phyloP scores from a whole-genome alignment of 2,888 invertebrate genomes.

The Agrochola litura region DNA sequence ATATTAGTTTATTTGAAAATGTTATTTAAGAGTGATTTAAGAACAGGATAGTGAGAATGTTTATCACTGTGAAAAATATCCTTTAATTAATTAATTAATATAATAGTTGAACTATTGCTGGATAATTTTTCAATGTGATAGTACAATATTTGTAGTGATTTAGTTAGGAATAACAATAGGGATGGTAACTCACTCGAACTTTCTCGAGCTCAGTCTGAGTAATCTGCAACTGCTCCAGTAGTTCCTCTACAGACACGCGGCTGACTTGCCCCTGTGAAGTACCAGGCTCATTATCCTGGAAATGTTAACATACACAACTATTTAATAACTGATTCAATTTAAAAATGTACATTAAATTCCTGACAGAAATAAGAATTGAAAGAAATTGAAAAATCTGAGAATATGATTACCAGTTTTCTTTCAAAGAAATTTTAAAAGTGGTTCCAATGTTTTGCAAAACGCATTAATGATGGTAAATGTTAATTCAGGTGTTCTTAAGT shows the following conservation, averaged over 20 bases:
- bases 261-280: conserved; percentile 90
- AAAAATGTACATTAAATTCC: not conserved
- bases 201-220: conserved; percentile 97
- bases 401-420: not conserved
- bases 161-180: conserved; percentile 11
- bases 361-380: not conserved
- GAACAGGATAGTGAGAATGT: conserved; percentile 56
- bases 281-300: conserved; percentile 84
- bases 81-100: not conserved
- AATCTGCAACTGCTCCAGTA: conserved; percentile 95
- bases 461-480: conserved; percentile 3
- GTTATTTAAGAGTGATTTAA: conserved; percentile 55
- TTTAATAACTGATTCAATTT: not conserved
- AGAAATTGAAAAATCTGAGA: not conserved
- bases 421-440: not conserved
- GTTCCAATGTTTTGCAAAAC: not conserved
- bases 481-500: conserved; percentile 22
- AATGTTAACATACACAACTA: conserved; percentile 38
- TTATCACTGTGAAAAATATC: conserved; percentile 44
- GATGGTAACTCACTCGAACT: conserved; percentile 93
- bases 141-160: conserved; percentile 18
- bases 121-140: conserved; percentile 66
- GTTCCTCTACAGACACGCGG: conserved; percentile 94
- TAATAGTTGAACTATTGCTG: conserved; percentile 19
- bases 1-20: conserved; percentile 61